Base-by-base conservation (phyloP, 2,113 vertebrate species). In the Opisthocomus hoazin region DNA sequence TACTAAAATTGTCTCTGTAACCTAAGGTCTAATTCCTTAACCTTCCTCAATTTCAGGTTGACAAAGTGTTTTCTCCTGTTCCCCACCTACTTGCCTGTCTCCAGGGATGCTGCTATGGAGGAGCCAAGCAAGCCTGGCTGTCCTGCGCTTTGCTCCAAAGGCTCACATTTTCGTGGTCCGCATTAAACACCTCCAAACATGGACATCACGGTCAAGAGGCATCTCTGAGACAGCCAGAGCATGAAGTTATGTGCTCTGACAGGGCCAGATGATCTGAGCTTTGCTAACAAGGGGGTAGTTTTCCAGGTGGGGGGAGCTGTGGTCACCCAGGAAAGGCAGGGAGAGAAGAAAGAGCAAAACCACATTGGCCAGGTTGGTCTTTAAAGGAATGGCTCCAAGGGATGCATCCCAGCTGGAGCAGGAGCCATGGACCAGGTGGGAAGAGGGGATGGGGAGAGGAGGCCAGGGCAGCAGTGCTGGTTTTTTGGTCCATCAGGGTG, bases 111-210 rank as follows among this genome's bases (percentile, higher is more conserved):
- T 74, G 68, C 54, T 56, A 6, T 12, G 36, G 60, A 84, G 68
- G 23, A 84, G 26, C 12, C 32, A 75, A 22, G 36, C 58, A 54
- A 61, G 41, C 19, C 16, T 3, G 2, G n/a, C 24, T 66, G 46
- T 68, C 29, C 60, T 76, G 58, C 26, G 20, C 10, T 3, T n/a
- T 58, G 51, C 3, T 75, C 65, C 78, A 84, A 34, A 19, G n/a
- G 22, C n/a, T 90, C n/a, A 22, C 0, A 1, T 5, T 21, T 54
- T 50, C 1, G 0, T 51, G 57, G 30, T 46, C 32, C 37, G 22
- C 43, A 46, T 60, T 30, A 83, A 88, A 68, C 34, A 26, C 30
- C 43, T 68, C 60, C 50, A 56, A 56, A 39, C 2, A 1, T 7
- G 34, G 64, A 34, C 36, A 60, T 19, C 34, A 34, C 15, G 32